phyloP scores from a whole-genome alignment of 2,888 invertebrate genomes.

The Acanthopleura granulata region DNA sequence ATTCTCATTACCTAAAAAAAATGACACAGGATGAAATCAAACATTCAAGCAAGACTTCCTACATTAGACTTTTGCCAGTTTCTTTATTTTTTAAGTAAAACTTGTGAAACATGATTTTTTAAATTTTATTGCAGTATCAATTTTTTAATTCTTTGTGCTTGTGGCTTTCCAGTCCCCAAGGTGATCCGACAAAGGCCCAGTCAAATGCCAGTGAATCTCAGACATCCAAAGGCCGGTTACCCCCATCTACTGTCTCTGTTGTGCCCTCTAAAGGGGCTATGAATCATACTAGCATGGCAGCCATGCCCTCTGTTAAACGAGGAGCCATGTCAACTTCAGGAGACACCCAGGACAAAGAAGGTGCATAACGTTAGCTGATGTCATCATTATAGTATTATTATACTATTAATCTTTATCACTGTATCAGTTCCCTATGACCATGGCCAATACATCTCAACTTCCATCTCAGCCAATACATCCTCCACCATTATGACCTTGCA shows the following conservation, averaged over 20 bases:
- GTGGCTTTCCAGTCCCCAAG: not conserved
- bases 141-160: not conserved
- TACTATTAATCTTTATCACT: not conserved
- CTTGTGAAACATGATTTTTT: too few relatives aligned
- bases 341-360: not conserved
- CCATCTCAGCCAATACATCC: too few relatives aligned
- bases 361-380: not conserved
- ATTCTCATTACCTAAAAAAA: too few relatives aligned
- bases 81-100: too few relatives aligned
- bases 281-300: not conserved
- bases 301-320: conserved; percentile 11
- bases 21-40: too few relatives aligned
- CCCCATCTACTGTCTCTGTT: not conserved
- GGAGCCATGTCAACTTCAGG: not conserved
- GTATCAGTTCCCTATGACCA: too few relatives aligned
- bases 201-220: not conserved
- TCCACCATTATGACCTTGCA: too few relatives aligned
- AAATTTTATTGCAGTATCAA: too few relatives aligned
- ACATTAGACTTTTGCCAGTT: too few relatives aligned
- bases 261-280: not conserved
- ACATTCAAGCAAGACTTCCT: too few relatives aligned
- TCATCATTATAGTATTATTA: not conserved
- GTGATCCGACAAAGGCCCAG: not conserved
- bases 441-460: too few relatives aligned
- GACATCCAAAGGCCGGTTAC: not conserved